Evolutionary conservation across 1,140 invertebrate genomes (phyloP).

Genomic region (Sycobia sp.): DNA sequence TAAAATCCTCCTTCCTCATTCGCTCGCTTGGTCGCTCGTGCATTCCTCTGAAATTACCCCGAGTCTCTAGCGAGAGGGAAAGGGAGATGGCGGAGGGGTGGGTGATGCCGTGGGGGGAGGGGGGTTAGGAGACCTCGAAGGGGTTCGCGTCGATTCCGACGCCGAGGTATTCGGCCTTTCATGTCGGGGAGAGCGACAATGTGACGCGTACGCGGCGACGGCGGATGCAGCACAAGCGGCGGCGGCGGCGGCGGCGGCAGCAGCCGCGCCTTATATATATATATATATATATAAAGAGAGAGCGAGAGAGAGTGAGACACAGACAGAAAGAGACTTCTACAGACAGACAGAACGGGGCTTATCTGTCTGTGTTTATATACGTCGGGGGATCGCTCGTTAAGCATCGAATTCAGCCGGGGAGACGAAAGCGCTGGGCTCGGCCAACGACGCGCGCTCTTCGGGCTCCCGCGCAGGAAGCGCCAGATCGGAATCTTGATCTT

Average conservation of each 20-base stretch:
- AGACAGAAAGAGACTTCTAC: neutral
- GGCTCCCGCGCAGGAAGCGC: neutral
- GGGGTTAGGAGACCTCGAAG: neutral
- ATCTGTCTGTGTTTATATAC: neutral
- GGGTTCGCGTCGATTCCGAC: conserved; percentile 9
- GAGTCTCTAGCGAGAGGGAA: no score
- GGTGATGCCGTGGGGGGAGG: neutral
- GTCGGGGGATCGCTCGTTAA: conserved; percentile 26
- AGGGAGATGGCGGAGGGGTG: neutral
- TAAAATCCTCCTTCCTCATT: no score
- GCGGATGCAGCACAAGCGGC: no score
- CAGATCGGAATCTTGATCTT: conserved; percentile 16
- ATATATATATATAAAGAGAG: no score
- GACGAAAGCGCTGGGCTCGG: neutral
- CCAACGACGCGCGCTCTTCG: no score
- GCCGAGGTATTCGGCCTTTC: conserved; percentile 24
- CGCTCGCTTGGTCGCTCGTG: neutral
- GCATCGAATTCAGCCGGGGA: conserved; percentile 29
- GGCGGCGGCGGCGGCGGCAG: no score
- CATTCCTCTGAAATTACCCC: conserved; percentile 8
- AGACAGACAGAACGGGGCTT: neutral
- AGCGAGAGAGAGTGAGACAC: neutral
- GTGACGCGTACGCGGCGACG: no score
- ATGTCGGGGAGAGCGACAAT: no score
- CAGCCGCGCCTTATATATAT: no score